phyloP scores from a whole-genome alignment of 2,797 vertebrate species.

The Paguma larvata region DNA sequence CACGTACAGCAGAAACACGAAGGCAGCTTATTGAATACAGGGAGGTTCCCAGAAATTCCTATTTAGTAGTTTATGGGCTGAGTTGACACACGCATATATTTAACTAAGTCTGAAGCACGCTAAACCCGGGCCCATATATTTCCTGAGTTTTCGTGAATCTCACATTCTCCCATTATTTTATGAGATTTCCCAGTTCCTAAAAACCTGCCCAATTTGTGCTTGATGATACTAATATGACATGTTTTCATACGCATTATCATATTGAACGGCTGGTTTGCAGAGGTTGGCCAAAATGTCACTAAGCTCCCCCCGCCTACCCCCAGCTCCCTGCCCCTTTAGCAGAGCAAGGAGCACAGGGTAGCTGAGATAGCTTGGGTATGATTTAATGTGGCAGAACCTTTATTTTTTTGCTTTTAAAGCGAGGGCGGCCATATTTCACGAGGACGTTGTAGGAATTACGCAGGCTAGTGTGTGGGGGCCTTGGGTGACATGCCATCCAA shows the following conservation, averaged over 20 bases:
- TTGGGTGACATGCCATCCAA: neutral
- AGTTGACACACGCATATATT: neutral
- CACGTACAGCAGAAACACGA: neutral
- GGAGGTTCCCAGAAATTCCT: neutral
- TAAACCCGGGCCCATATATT: neutral
- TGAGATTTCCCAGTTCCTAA: neutral
- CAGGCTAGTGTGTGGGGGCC: neutral
- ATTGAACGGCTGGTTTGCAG: neutral
- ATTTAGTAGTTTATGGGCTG: neutral
- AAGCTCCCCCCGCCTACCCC: no score
- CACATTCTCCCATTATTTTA: neutral
- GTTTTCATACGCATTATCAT: neutral
- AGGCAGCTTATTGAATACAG: neutral
- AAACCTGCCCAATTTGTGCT: neutral
- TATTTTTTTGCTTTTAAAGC: constrained; percentile 7
- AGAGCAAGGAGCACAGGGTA: neutral
- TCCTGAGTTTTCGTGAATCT: neutral
- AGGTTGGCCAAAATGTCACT: neutral
- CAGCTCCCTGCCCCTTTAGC: neutral
- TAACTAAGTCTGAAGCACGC: neutral
- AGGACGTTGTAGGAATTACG: neutral
- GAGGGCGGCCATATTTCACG: neutral
- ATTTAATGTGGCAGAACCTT: neutral
- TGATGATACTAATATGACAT: neutral
- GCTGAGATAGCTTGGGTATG: neutral